phyloP scores from a whole-genome alignment of 2,113 vertebrate genomes.

The Prietella phreatophila region DNA sequence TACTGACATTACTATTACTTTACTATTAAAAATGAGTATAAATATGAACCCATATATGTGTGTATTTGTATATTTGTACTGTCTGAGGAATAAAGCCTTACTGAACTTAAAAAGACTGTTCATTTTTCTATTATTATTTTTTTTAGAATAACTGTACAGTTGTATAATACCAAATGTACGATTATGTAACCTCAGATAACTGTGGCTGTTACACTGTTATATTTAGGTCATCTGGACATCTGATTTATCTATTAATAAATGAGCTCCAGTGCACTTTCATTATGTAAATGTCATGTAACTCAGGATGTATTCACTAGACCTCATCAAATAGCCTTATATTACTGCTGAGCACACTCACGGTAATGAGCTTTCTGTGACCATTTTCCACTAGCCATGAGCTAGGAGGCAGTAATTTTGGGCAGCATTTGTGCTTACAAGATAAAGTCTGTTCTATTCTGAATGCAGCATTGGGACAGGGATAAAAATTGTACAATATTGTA shows the following conservation, averaged over 20 bases:
- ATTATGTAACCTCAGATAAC: background rate
- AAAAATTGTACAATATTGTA: background rate
- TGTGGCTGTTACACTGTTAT: background rate
- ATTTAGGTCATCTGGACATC: conserved; percentile 1
- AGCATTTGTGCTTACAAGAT: background rate
- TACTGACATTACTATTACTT: background rate
- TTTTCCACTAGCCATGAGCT: background rate
- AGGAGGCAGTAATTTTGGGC: background rate
- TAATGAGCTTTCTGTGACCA: background rate
- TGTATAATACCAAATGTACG: background rate
- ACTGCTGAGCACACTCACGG: background rate
- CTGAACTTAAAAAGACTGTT: background rate
- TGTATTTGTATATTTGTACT: background rate
- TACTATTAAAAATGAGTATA: background rate
- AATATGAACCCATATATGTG: background rate
- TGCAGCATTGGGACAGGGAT: background rate
- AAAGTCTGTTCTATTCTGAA: background rate
- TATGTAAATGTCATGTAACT: conserved; percentile 17
- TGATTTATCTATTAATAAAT: conserved; percentile 11
- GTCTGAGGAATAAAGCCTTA: background rate
- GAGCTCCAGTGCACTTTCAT: conserved; percentile 6
- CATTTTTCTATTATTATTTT: background rate
- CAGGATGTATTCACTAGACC: conserved; percentile 14
- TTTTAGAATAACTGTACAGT: background rate
- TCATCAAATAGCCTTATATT: background rate